Evolutionary conservation across 2,113 vertebrate genomes (phyloP), one percentile per base, ranked within the genome.

Genomic region (Psilopsiagon aurifrons): DNA sequence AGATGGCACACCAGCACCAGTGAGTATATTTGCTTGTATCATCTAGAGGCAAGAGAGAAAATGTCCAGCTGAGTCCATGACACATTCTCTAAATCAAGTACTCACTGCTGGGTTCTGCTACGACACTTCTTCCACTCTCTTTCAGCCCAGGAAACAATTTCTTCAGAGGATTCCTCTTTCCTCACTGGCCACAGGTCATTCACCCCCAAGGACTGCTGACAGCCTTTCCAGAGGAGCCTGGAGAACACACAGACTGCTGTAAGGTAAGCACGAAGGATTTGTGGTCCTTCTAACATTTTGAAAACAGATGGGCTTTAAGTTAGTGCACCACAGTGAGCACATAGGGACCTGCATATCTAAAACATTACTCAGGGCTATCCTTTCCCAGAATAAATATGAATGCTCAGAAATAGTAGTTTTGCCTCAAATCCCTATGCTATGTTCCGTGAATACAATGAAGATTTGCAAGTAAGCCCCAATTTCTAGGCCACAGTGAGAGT

Each of bases 181-280:
- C 98, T 98, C 63, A 99, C 98, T 2, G 98, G 97, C 99, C 99
- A 99, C 83, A 99, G 96, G 94, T 99, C 98, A 71, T 98, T 97
- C 33, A 97, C 69, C 31, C 86, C 94, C 95, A 99, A 86, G 1
- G 98, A 96, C 28, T 94, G 97, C 59, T 95, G 97, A 96, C 98
- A 99, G 76, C 99, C 99, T 90, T 98, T 99, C 97, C 99, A 98
- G 76, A 98, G 96, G 57, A 99, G 97, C 96, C 99, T 99, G 96
- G 49, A 86, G 95, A 94, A 96, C 43, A 92, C 52, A 94, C 22
- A 90, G 55, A 55, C 29, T 47, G 62, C 66, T 96, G 74, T 88
- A 69, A 94, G 86, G 95, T 92, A 93, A 71, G 71, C 49, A 41
- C 82, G 95, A 52, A 69, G 75, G n/a, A 13, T 19, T 8, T 79